Conservation (phyloP, 2,797 vertebrate species). For the Clarias platycephalus region DNA sequence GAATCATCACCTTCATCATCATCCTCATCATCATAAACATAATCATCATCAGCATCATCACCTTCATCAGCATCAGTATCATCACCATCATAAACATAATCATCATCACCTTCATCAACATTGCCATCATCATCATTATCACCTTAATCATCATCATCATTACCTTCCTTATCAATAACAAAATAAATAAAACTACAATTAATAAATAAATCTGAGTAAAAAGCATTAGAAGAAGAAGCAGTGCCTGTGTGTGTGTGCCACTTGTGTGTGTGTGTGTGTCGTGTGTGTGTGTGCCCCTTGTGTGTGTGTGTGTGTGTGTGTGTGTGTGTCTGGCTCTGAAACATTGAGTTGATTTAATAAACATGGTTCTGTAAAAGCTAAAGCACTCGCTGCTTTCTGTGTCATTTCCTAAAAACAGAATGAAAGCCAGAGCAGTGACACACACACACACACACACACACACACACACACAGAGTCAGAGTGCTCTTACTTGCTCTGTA, state of each 20-base stretch:
- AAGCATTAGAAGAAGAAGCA: too few relatives aligned
- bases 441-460: too few relatives aligned
- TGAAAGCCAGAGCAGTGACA: background rate
- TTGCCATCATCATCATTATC: background rate
- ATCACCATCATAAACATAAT: background rate
- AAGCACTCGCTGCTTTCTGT: background rate
- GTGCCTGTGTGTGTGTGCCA: too few relatives aligned
- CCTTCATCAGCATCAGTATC: background rate
- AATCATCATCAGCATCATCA: too few relatives aligned
- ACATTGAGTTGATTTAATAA: constrained; percentile 2
- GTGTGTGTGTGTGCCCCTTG: background rate
- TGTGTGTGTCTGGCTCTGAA: background rate
- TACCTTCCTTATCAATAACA: too few relatives aligned
- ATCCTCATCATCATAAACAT: background rate
- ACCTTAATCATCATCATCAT: background rate
- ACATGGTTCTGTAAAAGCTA: background rate
- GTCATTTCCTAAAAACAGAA: background rate
- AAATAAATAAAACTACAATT: too few relatives aligned
- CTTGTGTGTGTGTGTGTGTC: background rate
- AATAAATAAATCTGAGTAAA: too few relatives aligned
- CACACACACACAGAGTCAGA: background rate
- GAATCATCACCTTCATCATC: background rate
- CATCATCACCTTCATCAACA: background rate
- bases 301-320: background rate
- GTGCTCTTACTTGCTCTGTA: background rate